Evolutionary conservation across 2,113 vertebrate genomes (phyloP), one percentile per base, ranked within the genome.

Genomic region (Campylorhamphus procurvoides): DNA sequence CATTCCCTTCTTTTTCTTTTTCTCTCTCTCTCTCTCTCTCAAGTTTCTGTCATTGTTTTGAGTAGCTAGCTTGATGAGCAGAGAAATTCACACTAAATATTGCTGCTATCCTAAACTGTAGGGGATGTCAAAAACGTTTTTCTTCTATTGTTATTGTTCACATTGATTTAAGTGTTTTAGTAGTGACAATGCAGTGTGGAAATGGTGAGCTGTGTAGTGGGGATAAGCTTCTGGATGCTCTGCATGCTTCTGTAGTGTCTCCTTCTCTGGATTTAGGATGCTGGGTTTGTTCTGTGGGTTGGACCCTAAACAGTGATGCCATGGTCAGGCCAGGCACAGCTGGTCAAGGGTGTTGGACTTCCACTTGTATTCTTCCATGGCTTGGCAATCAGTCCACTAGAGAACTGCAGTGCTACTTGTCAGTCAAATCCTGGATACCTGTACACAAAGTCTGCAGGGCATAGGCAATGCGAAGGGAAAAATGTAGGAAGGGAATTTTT

Each of bases 71-170:
- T 89, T 96, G 85, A 66, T 33, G 31, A 87, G 56, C 76, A 46
- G 91, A 96, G 87, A 91, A 93, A 87, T 91, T 80, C 66, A 89
- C 87, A 67, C 89, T 96, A 74, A 96, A 81, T 78, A 85, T 82
- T 97, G 96, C 97, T 98, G 94, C 94, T 93, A 33, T 73, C 25
- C 56, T 95, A 75, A 89, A 62, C 40, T 37, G 83, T 90, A 95
- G 95, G 92, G 67, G 50, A 35, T 87, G 17, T 28, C 19, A 10
- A 44, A 40, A 62, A 37, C 16, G 17, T n/a, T 37, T 56, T 78
- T 94, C 39, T 78, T 64, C 23, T 85, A 72, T 76, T 46, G 16
- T 77, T 75, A 15, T 29, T 20, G 4, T 44, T 64, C 74, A 62
- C 23, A 8, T 49, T 25, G 14, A 62, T 90, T 22, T 4, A 90